phyloP scores from a whole-genome alignment of 2,888 invertebrate species.

The Nasonovia ribisnigri region DNA sequence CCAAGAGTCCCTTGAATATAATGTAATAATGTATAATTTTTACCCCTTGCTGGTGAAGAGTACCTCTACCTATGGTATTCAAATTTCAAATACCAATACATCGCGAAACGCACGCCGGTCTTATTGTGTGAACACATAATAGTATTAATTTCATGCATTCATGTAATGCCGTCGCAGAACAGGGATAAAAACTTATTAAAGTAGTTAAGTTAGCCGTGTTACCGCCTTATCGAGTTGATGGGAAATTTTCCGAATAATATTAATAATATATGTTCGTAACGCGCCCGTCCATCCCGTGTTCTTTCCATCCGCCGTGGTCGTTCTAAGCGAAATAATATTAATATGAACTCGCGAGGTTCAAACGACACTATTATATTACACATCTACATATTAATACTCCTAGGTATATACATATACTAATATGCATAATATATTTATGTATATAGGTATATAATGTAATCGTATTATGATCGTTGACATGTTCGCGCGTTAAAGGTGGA shows the following conservation, averaged over 20 bases:
- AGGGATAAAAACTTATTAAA: not conserved
- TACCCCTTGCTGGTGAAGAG: not conserved
- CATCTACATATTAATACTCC: not conserved
- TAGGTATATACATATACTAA: not conserved
- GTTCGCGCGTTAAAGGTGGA: not conserved
- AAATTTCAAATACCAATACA: not conserved
- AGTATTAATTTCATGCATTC: not conserved
- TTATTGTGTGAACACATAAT: not conserved
- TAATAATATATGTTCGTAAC: not conserved
- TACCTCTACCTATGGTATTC: not conserved
- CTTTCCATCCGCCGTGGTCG: not conserved
- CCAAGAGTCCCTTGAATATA: too few relatives aligned
- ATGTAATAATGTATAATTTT: not conserved
- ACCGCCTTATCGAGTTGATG: not conserved
- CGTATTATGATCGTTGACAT: constrained; percentile 26
- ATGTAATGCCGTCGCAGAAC: not conserved
- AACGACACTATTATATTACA: not conserved
- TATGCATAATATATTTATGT: not conserved
- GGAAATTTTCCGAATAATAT: not conserved
- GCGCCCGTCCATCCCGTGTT: not conserved
- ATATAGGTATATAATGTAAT: not conserved
- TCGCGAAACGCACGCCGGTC: not conserved
- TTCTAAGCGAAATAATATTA: not conserved
- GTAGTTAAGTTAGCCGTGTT: not conserved
- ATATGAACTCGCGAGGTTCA: not conserved